Percentiles rank a stretch among this genome's conserved stretches.
Evolutionary conservation across 2,888 invertebrate species (phyloP).

Genomic region (Tillus elongatus): DNA sequence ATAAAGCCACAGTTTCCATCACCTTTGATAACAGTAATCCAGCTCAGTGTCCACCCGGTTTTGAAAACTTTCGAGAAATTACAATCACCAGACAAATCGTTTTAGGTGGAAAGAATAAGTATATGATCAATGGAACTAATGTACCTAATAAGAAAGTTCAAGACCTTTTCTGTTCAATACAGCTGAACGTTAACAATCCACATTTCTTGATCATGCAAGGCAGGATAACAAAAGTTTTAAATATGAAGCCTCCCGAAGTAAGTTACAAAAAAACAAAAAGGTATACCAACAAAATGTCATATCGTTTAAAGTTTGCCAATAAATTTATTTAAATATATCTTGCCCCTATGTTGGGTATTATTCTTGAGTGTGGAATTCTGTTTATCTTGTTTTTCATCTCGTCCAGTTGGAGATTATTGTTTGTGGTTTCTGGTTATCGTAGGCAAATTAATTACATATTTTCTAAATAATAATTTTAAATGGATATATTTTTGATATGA

Average conservation of each 20-base stretch:
- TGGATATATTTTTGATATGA: no score
- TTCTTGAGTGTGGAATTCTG: no score
- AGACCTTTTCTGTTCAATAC: conserved; percentile 93
- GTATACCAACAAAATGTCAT: no score
- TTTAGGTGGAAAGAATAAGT: conserved; percentile 84
- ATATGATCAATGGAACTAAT: conserved; percentile 85
- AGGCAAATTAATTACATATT: no score
- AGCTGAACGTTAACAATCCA: conserved; percentile 97
- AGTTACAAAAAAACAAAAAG: conserved; percentile 18
- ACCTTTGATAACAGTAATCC: conserved; percentile 87
- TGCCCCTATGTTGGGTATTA: no score
- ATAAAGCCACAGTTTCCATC: conserved; percentile 91
- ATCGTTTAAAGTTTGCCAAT: no score
- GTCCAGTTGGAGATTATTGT: no score
- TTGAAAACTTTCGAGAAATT: conserved; percentile 84
- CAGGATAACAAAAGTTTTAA: conserved; percentile 94
- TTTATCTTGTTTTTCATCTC: no score
- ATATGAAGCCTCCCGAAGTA: conserved; percentile 97
- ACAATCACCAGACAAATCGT: conserved; percentile 84
- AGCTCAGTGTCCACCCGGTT: conserved; percentile 78
- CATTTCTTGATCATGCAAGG: conserved; percentile 99
- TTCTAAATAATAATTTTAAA: no score
- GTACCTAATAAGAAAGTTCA: conserved; percentile 84
- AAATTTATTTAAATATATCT: no score
- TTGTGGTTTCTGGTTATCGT: no score